Conservation (phyloP, 2,888 invertebrate species). For the Pimpla rufipes region DNA sequence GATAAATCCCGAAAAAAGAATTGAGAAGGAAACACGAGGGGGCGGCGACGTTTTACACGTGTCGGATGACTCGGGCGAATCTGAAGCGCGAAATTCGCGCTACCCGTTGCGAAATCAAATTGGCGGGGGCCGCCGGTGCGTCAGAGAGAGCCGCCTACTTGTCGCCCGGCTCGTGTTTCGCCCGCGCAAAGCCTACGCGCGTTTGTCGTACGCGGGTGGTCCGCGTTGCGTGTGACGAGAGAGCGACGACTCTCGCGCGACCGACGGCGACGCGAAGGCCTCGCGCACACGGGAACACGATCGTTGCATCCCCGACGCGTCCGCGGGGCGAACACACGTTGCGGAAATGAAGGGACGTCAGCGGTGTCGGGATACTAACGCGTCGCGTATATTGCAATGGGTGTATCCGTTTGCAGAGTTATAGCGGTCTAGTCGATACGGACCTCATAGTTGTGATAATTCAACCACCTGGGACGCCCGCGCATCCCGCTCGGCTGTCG, state of each 20-base stretch:
- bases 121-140: not conserved
- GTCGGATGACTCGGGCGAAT: not conserved
- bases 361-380: constrained; percentile 22
- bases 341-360: constrained; percentile 4
- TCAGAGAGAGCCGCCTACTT: not conserved
- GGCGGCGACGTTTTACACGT: too few species aligned
- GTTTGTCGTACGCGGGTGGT: too few species aligned
- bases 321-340: not conserved
- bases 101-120: not conserved
- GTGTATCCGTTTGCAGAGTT: constrained; percentile 9
- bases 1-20: too few species aligned
- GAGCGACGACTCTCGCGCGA: too few species aligned
- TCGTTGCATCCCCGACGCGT: not conserved
- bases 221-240: too few species aligned
- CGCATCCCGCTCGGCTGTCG: not conserved
- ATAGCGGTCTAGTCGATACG: not conserved
- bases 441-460: constrained; percentile 21
- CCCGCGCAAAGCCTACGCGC: not conserved
- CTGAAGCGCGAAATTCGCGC: not conserved
- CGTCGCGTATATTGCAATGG: constrained; percentile 16
- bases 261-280: too few species aligned
- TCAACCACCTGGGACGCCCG: not conserved
- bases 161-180: not conserved
- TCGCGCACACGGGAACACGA: too few species aligned
- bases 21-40: too few species aligned